Evolutionary conservation across 2,797 vertebrate species (phyloP), one percentile per base, ranked within the genome.

Genomic region (Synaphobranchus kaupii): DNA sequence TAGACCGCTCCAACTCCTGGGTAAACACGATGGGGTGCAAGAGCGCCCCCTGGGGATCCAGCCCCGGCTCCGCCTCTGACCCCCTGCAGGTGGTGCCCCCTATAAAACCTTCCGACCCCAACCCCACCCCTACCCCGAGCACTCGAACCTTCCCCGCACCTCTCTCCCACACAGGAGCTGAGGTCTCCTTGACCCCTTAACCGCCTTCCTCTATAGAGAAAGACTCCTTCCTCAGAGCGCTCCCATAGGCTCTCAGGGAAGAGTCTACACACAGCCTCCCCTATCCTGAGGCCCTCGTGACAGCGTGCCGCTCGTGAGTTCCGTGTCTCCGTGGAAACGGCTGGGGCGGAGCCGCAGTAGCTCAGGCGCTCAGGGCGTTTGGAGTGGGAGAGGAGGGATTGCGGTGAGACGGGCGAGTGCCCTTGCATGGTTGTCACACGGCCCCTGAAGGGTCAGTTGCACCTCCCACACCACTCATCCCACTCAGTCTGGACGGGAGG

Each of bases 1-100:
- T 99, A 97, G 98, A 99, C 96, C 99, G 99, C 96, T 99, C 98
- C 98, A 99, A 99, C 98, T 99, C 99, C 96, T 99, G 99, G 99
- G 99, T 99, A 95, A 97, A 99, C 97, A 98, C 99, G 96, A 98
- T 98, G 96, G 98, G 97, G 97, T 97, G 97, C 96, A 99, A 98
- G 96, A 97, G 97, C 94, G 96, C 96, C 96, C 97, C 98, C 96
- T 99, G 98, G 99, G 98, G 98, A 97, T 97, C 98, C 97, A 98
- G 98, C 97, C 98, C 97, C 92, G 98, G 97, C 95, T 98, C 98
- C 93, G 97, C 97, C 96, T 96, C 98, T 96, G 98, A 99, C 93
- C 95, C 98, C 95, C 97, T 97, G 97, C 98, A 99, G 99, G 99
- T 99, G 97, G 97, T 98, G 96, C 95, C 94, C 81, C 68, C 56